Conservation (phyloP, 2,797 vertebrate species). For the Tarsius wallacei region DNA sequence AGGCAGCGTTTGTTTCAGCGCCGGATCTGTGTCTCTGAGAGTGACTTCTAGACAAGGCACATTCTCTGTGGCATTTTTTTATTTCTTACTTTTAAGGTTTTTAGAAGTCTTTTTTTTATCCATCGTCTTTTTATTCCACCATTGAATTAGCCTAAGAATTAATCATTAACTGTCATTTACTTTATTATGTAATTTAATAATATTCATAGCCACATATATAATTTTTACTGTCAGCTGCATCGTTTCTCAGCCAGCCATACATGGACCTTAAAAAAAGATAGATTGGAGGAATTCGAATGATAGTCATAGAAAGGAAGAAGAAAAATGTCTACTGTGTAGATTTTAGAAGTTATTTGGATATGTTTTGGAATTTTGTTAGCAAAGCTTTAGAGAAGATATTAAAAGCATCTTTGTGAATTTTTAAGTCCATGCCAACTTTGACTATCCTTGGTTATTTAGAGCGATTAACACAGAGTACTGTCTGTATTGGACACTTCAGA, state of each 20-base stretch:
- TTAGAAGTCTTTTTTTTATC: not conserved
- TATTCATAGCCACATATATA: not conserved
- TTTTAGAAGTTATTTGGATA: slow-evolving; percentile 36
- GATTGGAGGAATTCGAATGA: not conserved
- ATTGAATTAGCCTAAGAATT: slow-evolving; percentile 1
- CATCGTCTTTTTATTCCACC: not conserved
- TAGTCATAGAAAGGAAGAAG: slow-evolving; percentile 43
- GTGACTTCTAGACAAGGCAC: not conserved
- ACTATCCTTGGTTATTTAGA: slow-evolving; percentile 41
- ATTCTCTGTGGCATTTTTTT: not conserved
- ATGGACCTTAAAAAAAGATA: not conserved
- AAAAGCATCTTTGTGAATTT: slow-evolving; percentile 49
- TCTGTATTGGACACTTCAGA: not conserved
- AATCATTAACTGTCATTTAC: not conserved
- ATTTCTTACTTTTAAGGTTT: not conserved
- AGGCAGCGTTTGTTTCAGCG: not conserved
- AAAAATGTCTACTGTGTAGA: not conserved
- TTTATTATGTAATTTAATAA: not conserved
- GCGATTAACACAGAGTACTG: not conserved
- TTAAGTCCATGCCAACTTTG: not conserved
- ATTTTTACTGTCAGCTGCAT: slow-evolving; percentile 11
- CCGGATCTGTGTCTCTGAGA: not conserved
- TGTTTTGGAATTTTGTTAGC: not conserved
- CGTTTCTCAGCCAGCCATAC: not conserved
- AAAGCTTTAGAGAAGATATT: slow-evolving; percentile 48